Evolutionary conservation across 2,888 invertebrate species (phyloP), one percentile per base, ranked within the genome.

Genomic region (Folsomia manolachei): DNA sequence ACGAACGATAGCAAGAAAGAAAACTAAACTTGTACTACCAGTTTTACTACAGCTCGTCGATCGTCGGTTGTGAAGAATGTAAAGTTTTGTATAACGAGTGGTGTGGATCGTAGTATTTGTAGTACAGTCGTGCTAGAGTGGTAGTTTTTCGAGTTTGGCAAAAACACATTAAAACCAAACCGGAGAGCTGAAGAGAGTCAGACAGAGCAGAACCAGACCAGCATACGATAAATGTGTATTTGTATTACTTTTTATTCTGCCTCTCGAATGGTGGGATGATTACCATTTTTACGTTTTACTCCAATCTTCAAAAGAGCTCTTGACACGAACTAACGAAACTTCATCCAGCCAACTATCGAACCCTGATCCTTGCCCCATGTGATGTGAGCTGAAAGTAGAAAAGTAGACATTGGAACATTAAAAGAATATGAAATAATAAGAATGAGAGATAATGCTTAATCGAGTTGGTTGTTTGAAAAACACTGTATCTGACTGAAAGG

Each of bases 21-120:
- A 56, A n/a, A 56, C 56, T n/a, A 56, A 56, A 56, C 56, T 56
- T 56, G 19, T 56, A 56, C 56, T 56, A 56, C 56, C 7, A 56
- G 21, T 56, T 19, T 18, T 56, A 56, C 56, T 18, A 56, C 39
- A 39, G n/a, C n/a, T n/a, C n/a, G n/a, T n/a, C n/a, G n/a, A n/a
- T n/a, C n/a, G n/a, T n/a, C 39, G 14, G 39, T 39, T 14, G 39
- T 39, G 39, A 14, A 39, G 39, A 39, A 39, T 39, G 56, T 56
- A 19, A n/a, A 56, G 56, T 56, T 7, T n/a, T n/a, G n/a, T n/a
- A n/a, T n/a, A n/a, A n/a, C n/a, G n/a, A n/a, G n/a, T n/a, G n/a
- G n/a, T n/a, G n/a, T n/a, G n/a, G n/a, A n/a, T n/a, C n/a, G n/a
- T n/a, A n/a, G n/a, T n/a, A n/a, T n/a, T n/a, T n/a, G n/a, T n/a